Evolutionary conservation across 2,797 vertebrate species (phyloP).

Genomic region (Pangasius larnaudii): DNA sequence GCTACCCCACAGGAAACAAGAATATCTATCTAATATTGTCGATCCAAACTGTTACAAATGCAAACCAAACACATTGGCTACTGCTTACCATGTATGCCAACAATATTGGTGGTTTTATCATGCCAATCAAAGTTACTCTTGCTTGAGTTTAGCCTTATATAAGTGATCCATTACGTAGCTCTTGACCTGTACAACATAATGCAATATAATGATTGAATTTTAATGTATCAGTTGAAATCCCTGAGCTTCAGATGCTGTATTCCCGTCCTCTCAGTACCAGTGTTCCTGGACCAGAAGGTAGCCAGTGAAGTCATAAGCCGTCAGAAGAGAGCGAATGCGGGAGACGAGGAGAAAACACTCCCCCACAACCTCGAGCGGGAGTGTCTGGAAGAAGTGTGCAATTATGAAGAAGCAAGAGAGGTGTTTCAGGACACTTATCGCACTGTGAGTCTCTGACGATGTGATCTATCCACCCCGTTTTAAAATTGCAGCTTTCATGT

Average conservation of each 20-base stretch:
- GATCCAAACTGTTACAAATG: too few species aligned
- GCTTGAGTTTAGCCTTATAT: background rate
- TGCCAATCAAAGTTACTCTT: background rate
- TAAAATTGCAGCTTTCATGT: background rate
- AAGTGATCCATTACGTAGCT: background rate
- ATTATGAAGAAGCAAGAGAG: constrained; percentile 76
- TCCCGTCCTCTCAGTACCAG: background rate
- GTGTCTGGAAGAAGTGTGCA: constrained; percentile 79
- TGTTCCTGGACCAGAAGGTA: constrained; percentile 74
- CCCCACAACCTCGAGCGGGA: constrained; percentile 72
- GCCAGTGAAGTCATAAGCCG: constrained; percentile 73
- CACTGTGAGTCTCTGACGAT: constrained; percentile 67
- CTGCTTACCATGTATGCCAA: background rate
- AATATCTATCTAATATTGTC: background rate
- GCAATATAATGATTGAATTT: background rate
- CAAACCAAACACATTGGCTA: background rate
- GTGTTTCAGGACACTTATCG: constrained; percentile 79
- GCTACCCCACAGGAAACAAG: background rate
- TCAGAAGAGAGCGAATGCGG: constrained; percentile 67
- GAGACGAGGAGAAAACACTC: constrained; percentile 46
- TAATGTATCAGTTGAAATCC: background rate
- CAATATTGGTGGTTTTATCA: background rate
- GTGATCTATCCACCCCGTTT: background rate
- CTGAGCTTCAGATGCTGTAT: background rate
- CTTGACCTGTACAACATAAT: background rate